phyloP scores from a whole-genome alignment of 2,113 vertebrate genomes.

The Bos indicus region DNA sequence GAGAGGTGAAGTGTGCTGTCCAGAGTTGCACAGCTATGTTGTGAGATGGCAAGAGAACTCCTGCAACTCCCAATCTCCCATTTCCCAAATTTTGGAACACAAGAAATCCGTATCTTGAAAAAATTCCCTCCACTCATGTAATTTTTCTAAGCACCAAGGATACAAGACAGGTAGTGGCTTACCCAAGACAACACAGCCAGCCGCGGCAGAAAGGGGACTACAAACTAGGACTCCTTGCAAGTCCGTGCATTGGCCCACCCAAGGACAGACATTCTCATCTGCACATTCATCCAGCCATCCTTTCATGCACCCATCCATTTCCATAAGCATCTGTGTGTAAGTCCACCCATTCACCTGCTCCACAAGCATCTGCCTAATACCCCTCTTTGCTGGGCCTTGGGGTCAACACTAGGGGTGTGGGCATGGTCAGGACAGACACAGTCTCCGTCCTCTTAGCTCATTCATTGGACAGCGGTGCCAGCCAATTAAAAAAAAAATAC shows the following conservation, averaged over 20 bases:
- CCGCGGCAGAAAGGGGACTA: accelerated
- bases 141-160: background rate
- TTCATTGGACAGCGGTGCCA: background rate
- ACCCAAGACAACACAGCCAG: background rate
- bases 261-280: background rate
- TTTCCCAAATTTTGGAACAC: no score
- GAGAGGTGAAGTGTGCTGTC: background rate
- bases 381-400: background rate
- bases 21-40: background rate
- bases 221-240: no score
- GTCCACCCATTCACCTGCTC: background rate
- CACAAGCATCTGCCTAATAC: background rate
- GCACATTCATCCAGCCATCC: background rate
- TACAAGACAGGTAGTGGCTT: background rate
- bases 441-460: background rate
- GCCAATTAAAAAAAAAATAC: background rate
- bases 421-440: background rate
- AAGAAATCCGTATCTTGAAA: background rate
- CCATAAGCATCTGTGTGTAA: background rate
- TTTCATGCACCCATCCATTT: background rate
- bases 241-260: background rate
- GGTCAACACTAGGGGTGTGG: background rate
- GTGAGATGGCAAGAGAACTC: background rate
- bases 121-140: background rate
- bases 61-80: background rate